Conservation (phyloP, 1,140 invertebrate genomes). For the Physella acuta region DNA sequence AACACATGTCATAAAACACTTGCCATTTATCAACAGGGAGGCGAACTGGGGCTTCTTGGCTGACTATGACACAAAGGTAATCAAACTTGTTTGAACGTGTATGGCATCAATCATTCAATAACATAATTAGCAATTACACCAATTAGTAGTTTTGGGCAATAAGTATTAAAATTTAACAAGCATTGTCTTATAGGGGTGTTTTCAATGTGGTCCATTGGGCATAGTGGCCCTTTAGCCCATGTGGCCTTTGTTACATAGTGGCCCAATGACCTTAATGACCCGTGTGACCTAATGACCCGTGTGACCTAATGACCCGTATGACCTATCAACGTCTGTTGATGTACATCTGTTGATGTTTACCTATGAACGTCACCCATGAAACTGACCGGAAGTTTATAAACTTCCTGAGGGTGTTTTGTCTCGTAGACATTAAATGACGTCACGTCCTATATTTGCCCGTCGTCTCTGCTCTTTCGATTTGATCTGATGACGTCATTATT, state of each 20-base stretch:
- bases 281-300: too few relatives aligned
- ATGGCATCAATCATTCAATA: neutral
- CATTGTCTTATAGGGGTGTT: neutral
- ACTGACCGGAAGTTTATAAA: neutral
- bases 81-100: neutral
- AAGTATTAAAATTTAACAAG: too few relatives aligned
- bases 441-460: too few relatives aligned
- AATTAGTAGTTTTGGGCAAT: neutral
- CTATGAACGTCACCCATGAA: too few relatives aligned
- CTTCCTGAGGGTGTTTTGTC: neutral
- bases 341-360: too few relatives aligned
- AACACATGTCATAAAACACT: neutral
- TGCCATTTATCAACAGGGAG: conserved; percentile 42
- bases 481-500: neutral
- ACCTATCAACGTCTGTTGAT: too few relatives aligned
- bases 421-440: too few relatives aligned
- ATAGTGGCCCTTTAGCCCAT: neutral
- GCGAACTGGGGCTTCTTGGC: conserved; percentile 51
- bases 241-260: neutral
- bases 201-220: neutral
- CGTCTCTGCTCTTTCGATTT: neutral
- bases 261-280: too few relatives aligned
- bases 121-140: neutral
- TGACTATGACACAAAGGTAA: conserved; percentile 49
- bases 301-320: too few relatives aligned